Evolutionary conservation across 2,797 vertebrate species (phyloP).

Genomic region (Rhabdomys pumilio): DNA sequence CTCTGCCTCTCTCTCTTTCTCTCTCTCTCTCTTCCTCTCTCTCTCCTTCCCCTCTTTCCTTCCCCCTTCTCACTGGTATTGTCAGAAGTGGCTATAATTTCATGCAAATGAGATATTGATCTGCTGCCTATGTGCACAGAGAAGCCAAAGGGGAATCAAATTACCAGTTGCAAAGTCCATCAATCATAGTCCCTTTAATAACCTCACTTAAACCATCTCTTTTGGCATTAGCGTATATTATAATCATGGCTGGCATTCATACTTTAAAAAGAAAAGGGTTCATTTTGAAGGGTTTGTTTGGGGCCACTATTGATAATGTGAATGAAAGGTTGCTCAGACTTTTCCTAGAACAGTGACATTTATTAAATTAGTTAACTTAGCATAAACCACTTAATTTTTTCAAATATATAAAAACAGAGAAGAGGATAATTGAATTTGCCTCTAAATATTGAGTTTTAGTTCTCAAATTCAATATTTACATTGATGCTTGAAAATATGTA

Average conservation of each 20-base stretch:
- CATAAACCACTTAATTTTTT: conserved; percentile 81
- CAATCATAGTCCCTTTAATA: conserved; percentile 88
- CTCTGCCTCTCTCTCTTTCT: too few relatives aligned
- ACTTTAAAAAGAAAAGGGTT: conserved; percentile 72
- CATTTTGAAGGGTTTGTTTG: conserved; percentile 79
- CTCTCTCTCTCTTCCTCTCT: neutral
- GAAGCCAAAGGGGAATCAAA: conserved; percentile 86
- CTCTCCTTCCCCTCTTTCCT: neutral
- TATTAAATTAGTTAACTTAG: conserved; percentile 77
- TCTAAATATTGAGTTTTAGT: neutral
- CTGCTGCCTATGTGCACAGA: conserved; percentile 84
- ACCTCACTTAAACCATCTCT: conserved; percentile 86
- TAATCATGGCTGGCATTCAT: conserved; percentile 84
- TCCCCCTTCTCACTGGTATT: conserved; percentile 70
- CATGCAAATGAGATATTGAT: conserved; percentile 89
- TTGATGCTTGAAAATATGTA: neutral
- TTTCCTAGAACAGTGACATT: conserved; percentile 72
- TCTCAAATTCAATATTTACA: conserved; percentile 9
- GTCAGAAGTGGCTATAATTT: conserved; percentile 87
- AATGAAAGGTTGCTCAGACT: conserved; percentile 75
- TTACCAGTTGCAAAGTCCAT: conserved; percentile 87
- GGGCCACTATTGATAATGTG: conserved; percentile 76
- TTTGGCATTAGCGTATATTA: conserved; percentile 86
- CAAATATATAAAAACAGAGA: conserved; percentile 38
- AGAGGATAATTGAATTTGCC: conserved; percentile 57